Percentiles rank a stretch among this genome's conserved stretches.
phyloP scores from a whole-genome alignment of 2,797 vertebrate genomes.

The Lutjanus campechanus region DNA sequence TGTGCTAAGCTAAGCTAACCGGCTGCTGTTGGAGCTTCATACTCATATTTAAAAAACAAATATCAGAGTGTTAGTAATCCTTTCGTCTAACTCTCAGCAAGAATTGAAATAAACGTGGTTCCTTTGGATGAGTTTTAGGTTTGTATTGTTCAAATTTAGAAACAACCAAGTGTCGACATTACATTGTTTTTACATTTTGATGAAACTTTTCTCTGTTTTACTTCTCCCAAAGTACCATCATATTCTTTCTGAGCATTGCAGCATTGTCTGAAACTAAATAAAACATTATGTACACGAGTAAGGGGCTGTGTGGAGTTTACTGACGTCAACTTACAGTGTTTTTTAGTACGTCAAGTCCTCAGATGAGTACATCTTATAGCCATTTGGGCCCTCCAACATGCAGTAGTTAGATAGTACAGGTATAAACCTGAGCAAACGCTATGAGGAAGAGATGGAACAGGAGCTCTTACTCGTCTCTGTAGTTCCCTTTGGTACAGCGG shows the following conservation, averaged over 20 bases:
- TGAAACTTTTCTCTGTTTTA: neutral
- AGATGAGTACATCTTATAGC: neutral
- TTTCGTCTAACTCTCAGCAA: neutral
- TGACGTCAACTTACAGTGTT: neutral
- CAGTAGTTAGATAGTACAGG: neutral
- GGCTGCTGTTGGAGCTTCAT: neutral
- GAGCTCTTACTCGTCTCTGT: conserved; percentile 39
- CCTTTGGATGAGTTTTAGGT: neutral
- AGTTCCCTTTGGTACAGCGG: conserved; percentile 33
- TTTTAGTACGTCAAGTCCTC: conserved; percentile 11
- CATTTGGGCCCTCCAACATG: neutral
- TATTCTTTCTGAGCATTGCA: neutral
- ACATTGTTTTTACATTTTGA: neutral
- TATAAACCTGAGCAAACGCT: conserved; percentile 24
- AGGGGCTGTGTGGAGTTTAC: neutral
- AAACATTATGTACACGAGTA: neutral
- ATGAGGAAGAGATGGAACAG: neutral
- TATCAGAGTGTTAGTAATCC: no score
- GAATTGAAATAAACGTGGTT: neutral
- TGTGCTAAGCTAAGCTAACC: neutral
- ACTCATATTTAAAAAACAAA: neutral
- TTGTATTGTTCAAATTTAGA: neutral
- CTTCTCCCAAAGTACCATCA: neutral
- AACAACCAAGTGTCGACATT: neutral
- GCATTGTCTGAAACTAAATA: neutral